These are phyloP conservation scores for Chauna torquata DNA, from an alignment of 2,113 vertebrate genomes.

Conservation along the genomic window DNA sequence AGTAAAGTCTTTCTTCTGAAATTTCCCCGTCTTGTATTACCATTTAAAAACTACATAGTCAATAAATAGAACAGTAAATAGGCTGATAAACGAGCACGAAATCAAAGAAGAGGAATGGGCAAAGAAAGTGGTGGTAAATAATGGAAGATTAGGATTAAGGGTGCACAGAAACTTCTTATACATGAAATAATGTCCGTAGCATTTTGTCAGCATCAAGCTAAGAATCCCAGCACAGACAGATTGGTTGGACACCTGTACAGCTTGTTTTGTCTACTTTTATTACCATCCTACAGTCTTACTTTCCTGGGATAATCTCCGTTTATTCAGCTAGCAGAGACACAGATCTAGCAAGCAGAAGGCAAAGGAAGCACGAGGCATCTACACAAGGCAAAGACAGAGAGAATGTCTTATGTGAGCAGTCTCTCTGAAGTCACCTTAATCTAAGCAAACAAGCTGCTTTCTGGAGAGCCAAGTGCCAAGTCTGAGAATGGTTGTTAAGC, in stretches of 20 bases:
- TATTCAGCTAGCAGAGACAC: background rate
- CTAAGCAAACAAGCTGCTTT: background rate
- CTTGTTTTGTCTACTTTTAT: background rate
- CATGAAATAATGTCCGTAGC: background rate
- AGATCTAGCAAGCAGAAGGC: background rate
- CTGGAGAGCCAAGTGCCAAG: background rate
- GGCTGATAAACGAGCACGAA: background rate
- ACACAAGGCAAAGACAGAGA: background rate
- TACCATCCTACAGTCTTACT: background rate
- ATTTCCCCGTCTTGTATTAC: background rate
- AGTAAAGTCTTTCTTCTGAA: background rate
- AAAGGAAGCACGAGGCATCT: background rate
- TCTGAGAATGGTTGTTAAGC: background rate
- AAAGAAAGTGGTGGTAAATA: background rate
- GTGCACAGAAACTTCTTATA: background rate
- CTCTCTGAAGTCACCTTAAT: background rate
- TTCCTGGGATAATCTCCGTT: background rate
- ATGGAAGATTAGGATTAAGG: background rate
- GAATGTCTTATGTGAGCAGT: background rate
- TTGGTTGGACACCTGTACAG: background rate
- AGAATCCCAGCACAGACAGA: background rate
- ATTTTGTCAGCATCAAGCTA: background rate
- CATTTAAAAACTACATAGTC: background rate
- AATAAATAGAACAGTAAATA: background rate
- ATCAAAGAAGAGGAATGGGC: background rate